Conservation (phyloP, 1,140 invertebrate genomes). For the Chlorops oryzae region DNA sequence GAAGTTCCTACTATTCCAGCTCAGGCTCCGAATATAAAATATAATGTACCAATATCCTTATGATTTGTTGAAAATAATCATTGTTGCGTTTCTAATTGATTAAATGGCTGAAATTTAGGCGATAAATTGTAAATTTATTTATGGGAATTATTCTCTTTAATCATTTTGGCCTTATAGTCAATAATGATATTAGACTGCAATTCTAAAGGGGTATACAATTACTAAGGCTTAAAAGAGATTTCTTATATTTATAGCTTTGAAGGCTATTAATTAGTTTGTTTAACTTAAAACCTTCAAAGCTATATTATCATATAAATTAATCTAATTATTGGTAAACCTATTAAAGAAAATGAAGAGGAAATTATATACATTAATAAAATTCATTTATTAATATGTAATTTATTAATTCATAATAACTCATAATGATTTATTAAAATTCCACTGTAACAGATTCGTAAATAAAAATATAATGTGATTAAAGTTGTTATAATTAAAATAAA, state of each 20-base stretch:
- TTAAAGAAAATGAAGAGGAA: too few relatives aligned
- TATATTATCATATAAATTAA: slow-evolving; percentile 37
- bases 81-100: slow-evolving; percentile 51
- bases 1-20: slow-evolving; percentile 59
- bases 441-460: slow-evolving; percentile 43
- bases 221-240: slow-evolving; percentile 50
- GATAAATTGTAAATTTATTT: slow-evolving; percentile 55
- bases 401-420: slow-evolving; percentile 35
- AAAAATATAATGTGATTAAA: slow-evolving; percentile 48
- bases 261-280: slow-evolving; percentile 55
- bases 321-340: too few relatives aligned
- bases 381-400: slow-evolving; percentile 18
- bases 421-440: slow-evolving; percentile 39
- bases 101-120: slow-evolving; percentile 53
- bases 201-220: slow-evolving; percentile 51
- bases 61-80: slow-evolving; percentile 66
- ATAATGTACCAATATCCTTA: slow-evolving; percentile 70
- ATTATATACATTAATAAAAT: slow-evolving; percentile 34
- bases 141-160: slow-evolving; percentile 50
- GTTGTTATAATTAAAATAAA: slow-evolving; percentile 47
- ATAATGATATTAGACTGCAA: slow-evolving; percentile 53
- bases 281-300: slow-evolving; percentile 54
- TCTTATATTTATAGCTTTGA: slow-evolving; percentile 55
- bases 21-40: slow-evolving; percentile 54
- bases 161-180: slow-evolving; percentile 49